These are phyloP conservation scores for Heliornis fulica DNA, from an alignment of 2,113 vertebrate species.

Conservation along the genomic window DNA sequence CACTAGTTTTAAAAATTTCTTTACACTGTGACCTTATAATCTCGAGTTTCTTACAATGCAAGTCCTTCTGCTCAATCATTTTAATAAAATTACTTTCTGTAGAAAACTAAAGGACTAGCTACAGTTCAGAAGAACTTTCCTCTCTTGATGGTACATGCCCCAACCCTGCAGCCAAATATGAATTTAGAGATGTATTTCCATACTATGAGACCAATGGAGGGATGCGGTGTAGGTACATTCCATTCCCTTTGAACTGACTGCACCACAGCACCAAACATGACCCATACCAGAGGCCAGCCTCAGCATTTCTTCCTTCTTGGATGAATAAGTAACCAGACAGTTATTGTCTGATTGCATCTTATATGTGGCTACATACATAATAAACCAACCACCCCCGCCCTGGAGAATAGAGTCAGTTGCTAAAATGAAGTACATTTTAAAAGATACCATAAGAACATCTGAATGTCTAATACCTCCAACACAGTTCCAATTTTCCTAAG, in stretches of 20 bases:
- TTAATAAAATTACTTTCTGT: background rate
- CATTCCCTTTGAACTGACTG: background rate
- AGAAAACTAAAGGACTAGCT: background rate
- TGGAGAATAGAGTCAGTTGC: background rate
- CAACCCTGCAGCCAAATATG: background rate
- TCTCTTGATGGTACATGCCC: background rate
- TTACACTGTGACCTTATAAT: background rate
- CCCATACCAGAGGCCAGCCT: background rate
- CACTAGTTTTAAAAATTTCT: background rate
- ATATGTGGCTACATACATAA: background rate
- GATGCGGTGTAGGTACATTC: background rate
- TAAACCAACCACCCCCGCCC: background rate
- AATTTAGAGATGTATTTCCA: background rate
- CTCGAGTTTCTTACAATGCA: background rate
- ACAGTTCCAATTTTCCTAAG: conserved; percentile 55
- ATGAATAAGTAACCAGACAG: background rate
- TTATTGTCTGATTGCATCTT: background rate
- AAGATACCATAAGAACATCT: conserved; percentile 7
- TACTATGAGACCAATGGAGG: background rate
- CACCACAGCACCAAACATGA: background rate
- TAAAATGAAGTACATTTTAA: conserved; percentile 34
- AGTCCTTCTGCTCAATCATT: background rate
- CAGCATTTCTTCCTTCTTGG: background rate
- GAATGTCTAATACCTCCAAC: conserved; percentile 22
- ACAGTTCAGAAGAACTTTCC: background rate